phyloP scores from a whole-genome alignment of 2,113 vertebrate species.

The Zosterops japonicus region DNA sequence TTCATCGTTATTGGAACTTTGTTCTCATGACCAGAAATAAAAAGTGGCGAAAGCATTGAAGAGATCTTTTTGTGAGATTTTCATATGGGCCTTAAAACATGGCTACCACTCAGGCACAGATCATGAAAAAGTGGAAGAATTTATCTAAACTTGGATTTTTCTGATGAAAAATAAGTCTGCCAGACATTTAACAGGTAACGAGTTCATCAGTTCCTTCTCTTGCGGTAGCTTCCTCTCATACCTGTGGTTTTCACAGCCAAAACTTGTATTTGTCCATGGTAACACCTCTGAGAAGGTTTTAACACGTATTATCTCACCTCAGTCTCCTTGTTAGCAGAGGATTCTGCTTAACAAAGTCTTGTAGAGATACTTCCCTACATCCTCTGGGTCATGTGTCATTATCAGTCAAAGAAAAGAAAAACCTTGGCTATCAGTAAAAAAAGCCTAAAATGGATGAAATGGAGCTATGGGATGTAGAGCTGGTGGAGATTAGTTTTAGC shows the following conservation, averaged over 20 bases:
- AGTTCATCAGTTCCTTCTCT: not conserved
- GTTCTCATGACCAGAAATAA: not conserved
- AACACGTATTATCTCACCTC: not conserved
- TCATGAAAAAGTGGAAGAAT: not conserved
- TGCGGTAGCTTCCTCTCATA: not conserved
- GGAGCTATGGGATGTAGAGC: not conserved
- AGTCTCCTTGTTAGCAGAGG: not conserved
- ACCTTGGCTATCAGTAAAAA: not conserved
- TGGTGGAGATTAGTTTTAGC: conserved; percentile 36
- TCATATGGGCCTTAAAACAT: not conserved
- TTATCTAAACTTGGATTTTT: not conserved
- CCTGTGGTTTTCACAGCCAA: conserved; percentile 3
- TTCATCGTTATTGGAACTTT: not conserved
- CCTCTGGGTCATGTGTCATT: not conserved
- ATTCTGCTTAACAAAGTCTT: not conserved
- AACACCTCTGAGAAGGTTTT: conserved; percentile 7
- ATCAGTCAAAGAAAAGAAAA: not conserved
- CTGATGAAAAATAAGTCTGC: not conserved
- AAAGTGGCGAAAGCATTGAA: not conserved
- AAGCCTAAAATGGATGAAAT: not conserved
- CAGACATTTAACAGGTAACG: not conserved
- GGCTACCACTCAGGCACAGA: not conserved
- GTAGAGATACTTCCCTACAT: not conserved
- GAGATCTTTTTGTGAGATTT: not conserved
- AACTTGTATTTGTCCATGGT: not conserved